These are phyloP conservation scores for Stomatorhinus walkeri DNA, from an alignment of 2,797 vertebrate genomes.

Conservation along the genomic window DNA sequence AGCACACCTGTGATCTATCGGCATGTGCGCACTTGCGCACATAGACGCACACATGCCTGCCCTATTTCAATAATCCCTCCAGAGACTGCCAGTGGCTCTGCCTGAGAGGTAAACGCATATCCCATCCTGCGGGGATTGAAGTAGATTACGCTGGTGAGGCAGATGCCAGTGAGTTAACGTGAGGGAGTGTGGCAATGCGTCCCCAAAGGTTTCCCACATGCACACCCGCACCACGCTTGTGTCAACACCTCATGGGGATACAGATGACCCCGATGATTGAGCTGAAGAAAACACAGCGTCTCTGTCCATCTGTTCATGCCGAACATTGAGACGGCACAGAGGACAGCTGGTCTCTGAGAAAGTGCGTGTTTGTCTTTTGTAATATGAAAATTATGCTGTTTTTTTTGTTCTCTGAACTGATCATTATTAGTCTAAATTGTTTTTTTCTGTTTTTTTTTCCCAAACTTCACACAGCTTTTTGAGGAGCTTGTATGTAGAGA, in stretches of 20 bases:
- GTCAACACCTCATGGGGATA: slow-evolving; percentile 32
- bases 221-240: slow-evolving; percentile 8
- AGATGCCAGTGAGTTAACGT: slow-evolving; percentile 40
- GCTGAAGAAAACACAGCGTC: slow-evolving; percentile 43
- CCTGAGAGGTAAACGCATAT: not conserved
- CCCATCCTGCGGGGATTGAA: not conserved
- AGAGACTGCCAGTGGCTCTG: not conserved
- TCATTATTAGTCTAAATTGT: not conserved
- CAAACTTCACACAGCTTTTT: not conserved
- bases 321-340: not conserved
- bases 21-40: not conserved
- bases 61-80: not conserved
- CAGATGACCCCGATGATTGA: slow-evolving; percentile 46
- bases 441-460: not conserved
- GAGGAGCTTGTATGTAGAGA: not conserved
- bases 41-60: not conserved
- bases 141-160: slow-evolving; percentile 17
- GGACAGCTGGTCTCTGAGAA: slow-evolving; percentile 24
- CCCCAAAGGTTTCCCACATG: slow-evolving; percentile 21
- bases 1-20: not conserved
- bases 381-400: slow-evolving; percentile 2
- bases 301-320: slow-evolving; percentile 39
- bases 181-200: slow-evolving; percentile 31
- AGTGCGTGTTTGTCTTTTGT: not conserved
- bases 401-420: not conserved